Conservation (phyloP, 2,888 invertebrate species). For the Trilocha varians region DNA sequence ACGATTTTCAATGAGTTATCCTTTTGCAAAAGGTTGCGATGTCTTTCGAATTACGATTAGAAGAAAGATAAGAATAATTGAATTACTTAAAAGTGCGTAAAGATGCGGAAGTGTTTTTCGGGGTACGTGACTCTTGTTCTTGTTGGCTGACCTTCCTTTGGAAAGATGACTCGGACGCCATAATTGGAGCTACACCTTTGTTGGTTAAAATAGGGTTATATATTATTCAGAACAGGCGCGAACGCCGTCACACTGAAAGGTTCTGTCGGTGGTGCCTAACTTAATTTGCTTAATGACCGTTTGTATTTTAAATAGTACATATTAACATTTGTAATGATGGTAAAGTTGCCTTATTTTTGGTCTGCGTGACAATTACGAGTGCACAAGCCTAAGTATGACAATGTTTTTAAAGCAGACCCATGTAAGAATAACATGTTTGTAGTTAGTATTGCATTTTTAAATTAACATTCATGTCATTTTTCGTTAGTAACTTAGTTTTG, state of each 20-base stretch:
- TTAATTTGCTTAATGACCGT: slow-evolving; percentile 15
- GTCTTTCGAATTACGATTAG: not conserved
- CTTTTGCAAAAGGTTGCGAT: not conserved
- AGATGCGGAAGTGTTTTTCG: slow-evolving; percentile 7
- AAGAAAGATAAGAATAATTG: not conserved
- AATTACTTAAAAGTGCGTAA: not conserved
- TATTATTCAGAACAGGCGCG: slow-evolving; percentile 16
- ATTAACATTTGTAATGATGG: not conserved
- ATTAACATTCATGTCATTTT: too few species aligned
- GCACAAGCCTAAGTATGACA: not conserved
- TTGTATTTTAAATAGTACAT: slow-evolving; percentile 14
- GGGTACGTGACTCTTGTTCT: slow-evolving; percentile 11
- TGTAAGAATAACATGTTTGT: too few species aligned
- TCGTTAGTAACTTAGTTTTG: too few species aligned
- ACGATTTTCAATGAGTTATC: not conserved
- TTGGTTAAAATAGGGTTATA: slow-evolving; percentile 10
- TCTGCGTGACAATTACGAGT: not conserved
- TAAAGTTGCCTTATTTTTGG: not conserved
- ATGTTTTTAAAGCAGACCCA: not conserved
- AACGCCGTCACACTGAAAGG: slow-evolving; percentile 11
- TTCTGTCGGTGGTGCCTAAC: slow-evolving; percentile 24
- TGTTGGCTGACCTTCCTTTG: slow-evolving; percentile 16
- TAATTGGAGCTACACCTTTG: slow-evolving; percentile 11
- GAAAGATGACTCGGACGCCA: slow-evolving; percentile 11
- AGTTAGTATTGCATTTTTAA: too few species aligned